Conservation (phyloP, 2,888 invertebrate species). For the Aphidoletes aphidimyza region DNA sequence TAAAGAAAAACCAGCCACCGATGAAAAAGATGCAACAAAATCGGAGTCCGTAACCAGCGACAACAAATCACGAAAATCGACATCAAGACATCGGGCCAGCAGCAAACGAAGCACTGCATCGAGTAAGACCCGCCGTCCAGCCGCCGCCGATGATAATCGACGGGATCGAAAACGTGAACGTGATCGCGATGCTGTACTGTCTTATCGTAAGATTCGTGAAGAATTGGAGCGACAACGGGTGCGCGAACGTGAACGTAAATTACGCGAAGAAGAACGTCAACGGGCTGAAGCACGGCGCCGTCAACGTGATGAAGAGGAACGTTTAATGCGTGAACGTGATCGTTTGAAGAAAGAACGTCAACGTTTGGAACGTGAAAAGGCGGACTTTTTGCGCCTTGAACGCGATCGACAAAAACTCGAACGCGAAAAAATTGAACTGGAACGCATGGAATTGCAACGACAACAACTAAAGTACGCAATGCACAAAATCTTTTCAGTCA, state of each 20-base stretch:
- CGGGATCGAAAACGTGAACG: constrained; percentile 68
- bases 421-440: constrained; percentile 79
- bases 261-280: constrained; percentile 81
- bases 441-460: constrained; percentile 84
- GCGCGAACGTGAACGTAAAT: constrained; percentile 83
- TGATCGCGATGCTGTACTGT: constrained; percentile 73
- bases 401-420: constrained; percentile 84
- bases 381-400: constrained; percentile 83
- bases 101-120: constrained; percentile 68
- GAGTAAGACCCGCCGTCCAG: constrained; percentile 59
- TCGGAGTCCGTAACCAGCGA: not conserved
- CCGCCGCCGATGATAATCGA: constrained; percentile 61
- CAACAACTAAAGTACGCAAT: constrained; percentile 76
- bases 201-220: constrained; percentile 84
- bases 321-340: constrained; percentile 83
- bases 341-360: constrained; percentile 86
- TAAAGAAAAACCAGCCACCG: constrained; percentile 2
- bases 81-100: not conserved
- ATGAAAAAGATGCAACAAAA: constrained; percentile 31
- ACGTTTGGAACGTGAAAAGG: constrained; percentile 87
- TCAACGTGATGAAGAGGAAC: constrained; percentile 85
- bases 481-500: no score
- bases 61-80: not conserved
- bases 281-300: constrained; percentile 83
- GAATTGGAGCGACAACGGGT: constrained; percentile 81